A percentile compares a stretch with the other conserved stretches of the same genome.
phyloP scores from a whole-genome alignment of 2,888 invertebrate genomes.

The Thereva unica region DNA sequence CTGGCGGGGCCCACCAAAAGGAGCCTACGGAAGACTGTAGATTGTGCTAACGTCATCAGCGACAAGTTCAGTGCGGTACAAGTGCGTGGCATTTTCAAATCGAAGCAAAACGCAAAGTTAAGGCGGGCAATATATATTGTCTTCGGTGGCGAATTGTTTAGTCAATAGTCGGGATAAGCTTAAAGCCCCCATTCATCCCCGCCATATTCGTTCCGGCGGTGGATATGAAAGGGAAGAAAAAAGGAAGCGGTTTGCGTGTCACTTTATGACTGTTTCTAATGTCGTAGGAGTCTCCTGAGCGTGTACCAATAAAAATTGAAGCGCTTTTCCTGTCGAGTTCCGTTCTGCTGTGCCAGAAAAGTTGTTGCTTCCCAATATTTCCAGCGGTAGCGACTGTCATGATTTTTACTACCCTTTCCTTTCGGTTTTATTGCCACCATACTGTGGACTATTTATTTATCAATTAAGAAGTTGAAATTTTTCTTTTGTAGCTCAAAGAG shows the following conservation, averaged over 20 bases:
- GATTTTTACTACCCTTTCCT: conserved; percentile 1
- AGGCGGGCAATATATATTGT: neutral
- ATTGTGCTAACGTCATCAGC: conserved; percentile 19
- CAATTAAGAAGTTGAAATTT: conserved; percentile 23
- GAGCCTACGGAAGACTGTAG: too few species aligned
- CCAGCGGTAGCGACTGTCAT: neutral
- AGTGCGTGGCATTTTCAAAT: conserved; percentile 33
- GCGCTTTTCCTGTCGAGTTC: neutral
- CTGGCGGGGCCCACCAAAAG: too few species aligned
- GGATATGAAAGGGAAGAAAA: neutral
- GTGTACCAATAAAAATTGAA: conserved; percentile 29
- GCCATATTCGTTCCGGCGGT: neutral
- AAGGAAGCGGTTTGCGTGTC: conserved; percentile 34
- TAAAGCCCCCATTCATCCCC: neutral
- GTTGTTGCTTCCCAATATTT: conserved; percentile 24
- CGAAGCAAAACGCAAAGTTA: neutral
- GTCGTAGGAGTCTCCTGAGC: conserved; percentile 14
- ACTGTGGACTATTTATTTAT: conserved; percentile 26
- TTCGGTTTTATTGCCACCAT: conserved; percentile 17
- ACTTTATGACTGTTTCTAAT: conserved; percentile 34
- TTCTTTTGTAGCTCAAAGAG: neutral
- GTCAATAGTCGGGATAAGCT: conserved; percentile 16
- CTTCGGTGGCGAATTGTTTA: conserved; percentile 7
- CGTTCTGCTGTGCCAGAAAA: neutral
- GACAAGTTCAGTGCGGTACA: conserved; percentile 27